phyloP scores from a whole-genome alignment of 1,140 invertebrate species.

The Drosophila burlai region DNA sequence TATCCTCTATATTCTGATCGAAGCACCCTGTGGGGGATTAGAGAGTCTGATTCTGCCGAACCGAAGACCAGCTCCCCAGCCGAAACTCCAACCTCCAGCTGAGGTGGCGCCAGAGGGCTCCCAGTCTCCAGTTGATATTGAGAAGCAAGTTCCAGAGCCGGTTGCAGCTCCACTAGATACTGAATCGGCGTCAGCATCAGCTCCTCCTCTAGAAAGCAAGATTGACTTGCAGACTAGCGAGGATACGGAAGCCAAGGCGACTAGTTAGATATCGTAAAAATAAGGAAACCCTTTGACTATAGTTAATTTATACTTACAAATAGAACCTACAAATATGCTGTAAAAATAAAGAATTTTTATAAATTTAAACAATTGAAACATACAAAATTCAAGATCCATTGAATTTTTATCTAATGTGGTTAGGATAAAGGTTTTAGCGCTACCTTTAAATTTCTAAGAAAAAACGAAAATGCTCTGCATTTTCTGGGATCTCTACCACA shows the following conservation, averaged over 20 bases:
- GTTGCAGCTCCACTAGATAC: not conserved
- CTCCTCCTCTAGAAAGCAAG: slow-evolving; percentile 29
- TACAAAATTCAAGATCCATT: too few relatives aligned
- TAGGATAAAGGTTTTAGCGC: not conserved
- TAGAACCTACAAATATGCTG: not conserved
- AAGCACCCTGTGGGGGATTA: slow-evolving; percentile 49
- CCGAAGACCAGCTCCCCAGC: slow-evolving; percentile 24
- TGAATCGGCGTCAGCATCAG: slow-evolving; percentile 5
- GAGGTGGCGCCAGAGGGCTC: not conserved
- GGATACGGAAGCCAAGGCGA: not conserved
- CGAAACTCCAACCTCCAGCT: slow-evolving; percentile 1
- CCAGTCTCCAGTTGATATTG: slow-evolving; percentile 1
- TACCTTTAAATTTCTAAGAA: not conserved
- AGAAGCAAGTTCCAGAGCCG: slow-evolving; percentile 14
- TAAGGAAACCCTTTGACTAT: not conserved
- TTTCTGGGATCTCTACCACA: not conserved
- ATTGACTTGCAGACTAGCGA: not conserved
- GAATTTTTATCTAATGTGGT: not conserved
- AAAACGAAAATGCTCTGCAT: not conserved
- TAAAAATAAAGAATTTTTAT: not conserved
- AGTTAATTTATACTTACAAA: slow-evolving; percentile 15
- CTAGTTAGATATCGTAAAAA: not conserved
- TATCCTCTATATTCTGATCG: slow-evolving; percentile 49
- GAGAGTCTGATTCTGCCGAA: slow-evolving; percentile 46
- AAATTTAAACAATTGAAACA: too few relatives aligned